Conservation (phyloP, 2,113 vertebrate species). For the Heteronetta atricapilla region DNA sequence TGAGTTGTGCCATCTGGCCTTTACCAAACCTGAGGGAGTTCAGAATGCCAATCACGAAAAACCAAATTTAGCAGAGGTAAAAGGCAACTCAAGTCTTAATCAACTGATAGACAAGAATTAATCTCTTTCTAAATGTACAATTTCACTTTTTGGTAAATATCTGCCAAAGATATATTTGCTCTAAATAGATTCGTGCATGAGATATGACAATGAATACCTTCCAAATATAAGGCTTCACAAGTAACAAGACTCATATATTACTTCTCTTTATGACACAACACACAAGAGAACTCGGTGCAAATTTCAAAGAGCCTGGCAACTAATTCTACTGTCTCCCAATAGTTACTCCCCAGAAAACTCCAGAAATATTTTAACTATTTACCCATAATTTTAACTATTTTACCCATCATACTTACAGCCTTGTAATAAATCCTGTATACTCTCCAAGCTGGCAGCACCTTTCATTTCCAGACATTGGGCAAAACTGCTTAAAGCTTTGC, state of each 20-base stretch:
- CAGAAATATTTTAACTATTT: neutral
- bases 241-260: neutral
- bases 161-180: constrained; percentile 28
- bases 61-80: constrained; percentile 8
- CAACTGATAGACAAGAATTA: neutral
- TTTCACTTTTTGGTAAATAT: constrained; percentile 1
- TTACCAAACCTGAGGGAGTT: constrained; percentile 35
- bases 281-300: neutral
- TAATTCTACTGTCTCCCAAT: neutral
- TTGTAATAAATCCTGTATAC: constrained; percentile 80
- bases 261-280: neutral
- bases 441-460: constrained; percentile 59
- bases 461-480: constrained; percentile 87
- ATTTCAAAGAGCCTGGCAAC: neutral
- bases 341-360: neutral
- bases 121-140: neutral
- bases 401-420: constrained; percentile 76
- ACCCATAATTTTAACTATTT: neutral
- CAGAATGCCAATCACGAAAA: neutral
- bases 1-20: constrained; percentile 45
- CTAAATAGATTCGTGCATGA: too few relatives aligned
- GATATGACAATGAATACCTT: neutral
- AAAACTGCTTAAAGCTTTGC: constrained; percentile 87
- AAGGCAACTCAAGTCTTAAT: constrained; percentile 29
- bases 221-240: neutral